phyloP scores from a whole-genome alignment of 2,113 vertebrate genomes.

The Crypturellus undulatus region DNA sequence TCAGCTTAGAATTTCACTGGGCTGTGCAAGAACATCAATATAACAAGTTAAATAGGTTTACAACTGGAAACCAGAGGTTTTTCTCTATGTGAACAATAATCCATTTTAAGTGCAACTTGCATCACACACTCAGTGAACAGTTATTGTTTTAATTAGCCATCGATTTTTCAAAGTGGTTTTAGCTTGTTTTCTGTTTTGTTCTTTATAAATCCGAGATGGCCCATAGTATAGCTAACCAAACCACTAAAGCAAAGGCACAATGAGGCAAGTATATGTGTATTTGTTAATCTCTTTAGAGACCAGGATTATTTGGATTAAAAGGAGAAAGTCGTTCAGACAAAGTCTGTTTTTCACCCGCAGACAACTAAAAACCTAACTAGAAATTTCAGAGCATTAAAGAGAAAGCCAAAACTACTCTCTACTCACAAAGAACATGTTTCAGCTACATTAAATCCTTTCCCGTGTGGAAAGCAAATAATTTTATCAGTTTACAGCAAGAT shows the following conservation, averaged over 20 bases:
- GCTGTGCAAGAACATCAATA: not conserved
- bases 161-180: not conserved
- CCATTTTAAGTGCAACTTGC: not conserved
- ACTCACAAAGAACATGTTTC: constrained; percentile 25
- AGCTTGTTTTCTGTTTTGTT: not conserved
- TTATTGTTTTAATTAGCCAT: constrained; percentile 18
- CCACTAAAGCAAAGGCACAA: not conserved
- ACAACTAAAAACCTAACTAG: constrained; percentile 38
- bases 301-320: constrained; percentile 67
- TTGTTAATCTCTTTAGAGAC: constrained; percentile 65
- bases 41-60: not conserved
- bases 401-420: not conserved
- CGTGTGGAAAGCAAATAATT: constrained; percentile 7
- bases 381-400: constrained; percentile 48
- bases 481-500: constrained; percentile 22
- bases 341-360: constrained; percentile 24
- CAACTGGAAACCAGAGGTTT: not conserved
- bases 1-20: not conserved
- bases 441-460: constrained; percentile 32
- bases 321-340: constrained; percentile 1
- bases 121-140: not conserved
- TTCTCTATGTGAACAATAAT: not conserved
- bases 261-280: not conserved
- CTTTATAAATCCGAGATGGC: not conserved
- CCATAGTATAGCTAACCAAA: constrained; percentile 9